Evolutionary conservation across 2,797 vertebrate genomes (phyloP).

Genomic region (Sylvilagus floridanus): DNA sequence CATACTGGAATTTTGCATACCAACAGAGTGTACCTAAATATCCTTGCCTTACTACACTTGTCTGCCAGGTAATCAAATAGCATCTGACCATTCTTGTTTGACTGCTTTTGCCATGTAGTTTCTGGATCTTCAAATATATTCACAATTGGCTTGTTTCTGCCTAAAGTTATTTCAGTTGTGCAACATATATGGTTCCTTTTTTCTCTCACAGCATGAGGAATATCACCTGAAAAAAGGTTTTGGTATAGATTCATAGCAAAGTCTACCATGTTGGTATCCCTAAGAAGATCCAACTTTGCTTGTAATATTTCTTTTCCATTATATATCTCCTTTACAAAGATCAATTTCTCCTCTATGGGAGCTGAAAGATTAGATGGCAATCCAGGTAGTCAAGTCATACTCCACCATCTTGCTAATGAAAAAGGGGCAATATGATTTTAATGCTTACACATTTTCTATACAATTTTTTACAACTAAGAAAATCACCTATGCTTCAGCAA

Average conservation of each 20-base stretch:
- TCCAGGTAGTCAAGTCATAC: constrained; percentile 92
- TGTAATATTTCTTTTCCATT: constrained; percentile 93
- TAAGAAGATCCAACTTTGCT: constrained; percentile 94
- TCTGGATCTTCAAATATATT: background rate
- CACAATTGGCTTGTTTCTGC: constrained; percentile 11
- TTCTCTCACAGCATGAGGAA: constrained; percentile 86
- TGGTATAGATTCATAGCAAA: constrained; percentile 94
- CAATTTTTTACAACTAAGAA: too few relatives aligned
- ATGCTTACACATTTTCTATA: background rate
- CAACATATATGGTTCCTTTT: background rate
- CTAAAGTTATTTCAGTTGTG: background rate
- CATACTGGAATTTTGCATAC: constrained; percentile 98
- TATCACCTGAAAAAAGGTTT: constrained; percentile 92
- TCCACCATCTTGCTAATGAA: constrained; percentile 90
- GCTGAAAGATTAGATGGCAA: constrained; percentile 92
- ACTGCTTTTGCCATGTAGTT: background rate
- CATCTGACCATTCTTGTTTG: too few relatives aligned
- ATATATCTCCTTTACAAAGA: constrained; percentile 94
- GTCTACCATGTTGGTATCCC: constrained; percentile 94
- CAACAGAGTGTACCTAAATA: constrained; percentile 97
- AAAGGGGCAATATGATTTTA: background rate
- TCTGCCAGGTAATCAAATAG: background rate
- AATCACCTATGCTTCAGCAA: too few relatives aligned
- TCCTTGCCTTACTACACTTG: constrained; percentile 90
- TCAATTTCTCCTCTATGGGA: constrained; percentile 88